Base-by-base conservation (phyloP, 1,140 invertebrate genomes). In the Papilio polyxenes region DNA sequence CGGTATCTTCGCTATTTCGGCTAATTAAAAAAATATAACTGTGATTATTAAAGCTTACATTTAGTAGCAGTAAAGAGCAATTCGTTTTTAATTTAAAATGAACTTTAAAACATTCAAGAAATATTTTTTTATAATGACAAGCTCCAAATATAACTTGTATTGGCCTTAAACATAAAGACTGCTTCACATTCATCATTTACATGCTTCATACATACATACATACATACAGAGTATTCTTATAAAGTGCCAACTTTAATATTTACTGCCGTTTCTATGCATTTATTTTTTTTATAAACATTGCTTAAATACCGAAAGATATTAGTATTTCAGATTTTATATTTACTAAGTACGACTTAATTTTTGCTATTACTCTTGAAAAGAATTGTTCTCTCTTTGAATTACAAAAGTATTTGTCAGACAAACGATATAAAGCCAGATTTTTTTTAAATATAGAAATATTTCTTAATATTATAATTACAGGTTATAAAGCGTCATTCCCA, bases 131-230 rank as follows among this genome's bases (percentile, higher is more conserved):
- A 62, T 82, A 81, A 53, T 53, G 23, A 44, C 69, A 82, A 59
- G 59, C 74, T 75, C 65, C 74, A 78, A 81, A 76, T 77, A 82
- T 85, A 80, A 83, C 13, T 75, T 85, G 79, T 86, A 85, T 86
- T 81, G 87, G 87, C 87, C 86, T 89, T 85, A 74, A 84, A 88
- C 69, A 48, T 75, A 75, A 87, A 89, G 88, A 89, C 86, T 89
- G 87, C 85, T 85, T 89, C 80, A 83, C 65, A 80, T 80, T 80
- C 77, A 80, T 79, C 31, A 56, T 37, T 65, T 40, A 51, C 51
- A 79, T 37, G 56, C 77, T 79, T 65, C 77, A 79, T 37, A 79
- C 37, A 79, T 59, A 59, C 62, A 65, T 65, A 65, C 62, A 78
- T 48, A 77, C 23, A 23, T 59, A 37, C 59, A 11, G 23, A 78